phyloP scores from a whole-genome alignment of 2,797 vertebrate genomes.

The Poeciliopsis presidionis region DNA sequence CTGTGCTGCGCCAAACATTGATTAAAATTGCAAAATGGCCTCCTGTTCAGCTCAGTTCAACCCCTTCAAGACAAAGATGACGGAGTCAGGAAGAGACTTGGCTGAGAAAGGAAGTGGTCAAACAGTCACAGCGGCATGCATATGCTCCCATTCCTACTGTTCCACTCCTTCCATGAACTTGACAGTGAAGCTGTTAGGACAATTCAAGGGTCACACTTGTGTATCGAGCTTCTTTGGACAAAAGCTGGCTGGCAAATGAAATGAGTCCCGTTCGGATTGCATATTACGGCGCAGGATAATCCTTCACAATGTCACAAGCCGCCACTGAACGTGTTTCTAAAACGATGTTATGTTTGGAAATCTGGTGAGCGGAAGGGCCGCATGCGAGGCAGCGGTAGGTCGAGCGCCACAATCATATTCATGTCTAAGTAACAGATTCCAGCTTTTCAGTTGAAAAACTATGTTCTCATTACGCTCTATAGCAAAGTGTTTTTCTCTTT shows the following conservation, averaged over 20 bases:
- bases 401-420: slow-evolving; percentile 64
- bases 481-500: slow-evolving; percentile 16
- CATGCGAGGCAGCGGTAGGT: slow-evolving; percentile 57
- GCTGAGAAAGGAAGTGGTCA: slow-evolving; percentile 53
- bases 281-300: slow-evolving; percentile 6
- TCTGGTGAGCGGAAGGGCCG: slow-evolving; percentile 65
- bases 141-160: slow-evolving; percentile 35
- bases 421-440: slow-evolving; percentile 64
- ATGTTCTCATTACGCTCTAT: slow-evolving; percentile 62
- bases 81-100: slow-evolving; percentile 48
- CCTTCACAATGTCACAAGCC: slow-evolving; percentile 21
- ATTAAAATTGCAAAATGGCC: slow-evolving; percentile 82
- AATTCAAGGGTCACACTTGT: slow-evolving; percentile 1
- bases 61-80: slow-evolving; percentile 63
- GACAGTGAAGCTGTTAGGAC: slow-evolving; percentile 10
- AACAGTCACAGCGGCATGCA: slow-evolving; percentile 49
- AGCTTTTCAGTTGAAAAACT: slow-evolving; percentile 71
- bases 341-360: slow-evolving; percentile 19
- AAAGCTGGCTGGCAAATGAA: slow-evolving; percentile 18
- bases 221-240: slow-evolving; percentile 18
- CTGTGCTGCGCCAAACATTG: slow-evolving; percentile 68
- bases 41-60: slow-evolving; percentile 76
- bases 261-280: slow-evolving; percentile 21
- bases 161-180: slow-evolving; percentile 14
- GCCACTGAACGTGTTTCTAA: not conserved